A percentile compares a stretch with the other conserved stretches of the same genome.
Conservation (phyloP, 2,888 invertebrate species). For the Orthonychiurus folsomi region DNA sequence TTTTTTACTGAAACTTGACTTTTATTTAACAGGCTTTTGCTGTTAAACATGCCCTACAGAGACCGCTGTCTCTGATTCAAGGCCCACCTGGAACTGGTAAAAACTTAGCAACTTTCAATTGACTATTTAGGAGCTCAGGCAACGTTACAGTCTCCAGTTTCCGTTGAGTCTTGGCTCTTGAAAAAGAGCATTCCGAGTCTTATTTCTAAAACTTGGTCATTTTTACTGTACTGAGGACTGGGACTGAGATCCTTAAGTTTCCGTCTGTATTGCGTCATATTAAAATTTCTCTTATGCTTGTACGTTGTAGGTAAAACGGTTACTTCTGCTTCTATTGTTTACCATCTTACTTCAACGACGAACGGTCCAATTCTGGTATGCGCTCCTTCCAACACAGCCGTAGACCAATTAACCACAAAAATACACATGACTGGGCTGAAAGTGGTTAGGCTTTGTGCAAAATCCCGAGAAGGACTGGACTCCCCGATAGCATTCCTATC, state of each 20-base stretch:
- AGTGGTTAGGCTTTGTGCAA: slow-evolving; percentile 86
- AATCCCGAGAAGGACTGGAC: slow-evolving; percentile 95
- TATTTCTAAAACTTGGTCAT: too few species aligned
- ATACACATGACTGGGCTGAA: slow-evolving; percentile 95
- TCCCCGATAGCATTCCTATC: slow-evolving; percentile 95
- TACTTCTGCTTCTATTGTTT: slow-evolving; percentile 97
- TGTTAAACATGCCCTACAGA: slow-evolving; percentile 92
- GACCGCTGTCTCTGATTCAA: slow-evolving; percentile 93
- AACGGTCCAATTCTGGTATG: slow-evolving; percentile 89
- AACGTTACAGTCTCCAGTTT: too few species aligned
- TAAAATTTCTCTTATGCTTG: too few species aligned
- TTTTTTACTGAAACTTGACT: slow-evolving; percentile 26
- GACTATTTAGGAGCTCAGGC: too few species aligned
- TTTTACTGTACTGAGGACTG: too few species aligned
- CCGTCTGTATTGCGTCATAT: too few species aligned
- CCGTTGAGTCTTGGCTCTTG: too few species aligned
- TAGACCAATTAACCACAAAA: slow-evolving; percentile 97
- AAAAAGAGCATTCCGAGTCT: too few species aligned
- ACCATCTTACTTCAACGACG: slow-evolving; percentile 89
- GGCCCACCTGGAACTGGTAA: slow-evolving; percentile 50
- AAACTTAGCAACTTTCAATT: too few species aligned
- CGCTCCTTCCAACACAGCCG: slow-evolving; percentile 98
- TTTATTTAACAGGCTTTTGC: slow-evolving; percentile 93
- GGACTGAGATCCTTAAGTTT: too few species aligned
- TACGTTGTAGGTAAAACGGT: too few species aligned